Conservation (phyloP, 2,888 invertebrate species). For the Seira sanloemensis region DNA sequence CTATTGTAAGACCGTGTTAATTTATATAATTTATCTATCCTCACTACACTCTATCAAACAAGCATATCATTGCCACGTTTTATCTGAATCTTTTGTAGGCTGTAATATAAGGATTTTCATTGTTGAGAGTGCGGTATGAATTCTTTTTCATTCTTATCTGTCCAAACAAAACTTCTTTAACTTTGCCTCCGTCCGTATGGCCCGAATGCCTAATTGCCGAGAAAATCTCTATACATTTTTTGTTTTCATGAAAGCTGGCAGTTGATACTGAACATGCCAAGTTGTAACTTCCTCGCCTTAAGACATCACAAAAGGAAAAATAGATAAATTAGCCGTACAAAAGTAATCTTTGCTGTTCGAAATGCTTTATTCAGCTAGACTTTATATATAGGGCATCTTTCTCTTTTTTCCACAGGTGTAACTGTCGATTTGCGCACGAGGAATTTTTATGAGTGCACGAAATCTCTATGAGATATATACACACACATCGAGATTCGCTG, state of each 20-base stretch:
- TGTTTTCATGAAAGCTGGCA: constrained; percentile 10
- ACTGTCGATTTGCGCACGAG: background rate
- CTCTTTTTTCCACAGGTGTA: background rate
- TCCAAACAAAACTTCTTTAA: background rate
- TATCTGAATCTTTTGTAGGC: no score
- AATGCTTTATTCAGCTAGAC: background rate
- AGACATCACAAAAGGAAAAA: background rate
- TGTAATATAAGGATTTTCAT: no score
- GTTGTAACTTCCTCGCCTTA: background rate
- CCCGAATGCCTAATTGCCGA: constrained; percentile 56
- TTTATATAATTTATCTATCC: constrained; percentile 43
- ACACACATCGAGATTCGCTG: background rate
- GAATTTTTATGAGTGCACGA: constrained; percentile 3
- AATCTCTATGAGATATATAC: background rate
- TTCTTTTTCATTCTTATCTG: background rate
- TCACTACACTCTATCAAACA: constrained; percentile 19
- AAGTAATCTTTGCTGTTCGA: background rate
- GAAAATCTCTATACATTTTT: constrained; percentile 11
- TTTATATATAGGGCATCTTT: background rate
- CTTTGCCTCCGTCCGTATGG: constrained; percentile 17
- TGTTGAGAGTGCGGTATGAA: constrained; percentile 15
- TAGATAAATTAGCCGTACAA: background rate
- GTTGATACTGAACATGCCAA: no score
- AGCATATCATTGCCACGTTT: constrained; percentile 31
- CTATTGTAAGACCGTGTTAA: constrained; percentile 33